phyloP scores from a whole-genome alignment of 2,113 vertebrate genomes.

The Cyprinodon tularosa region DNA sequence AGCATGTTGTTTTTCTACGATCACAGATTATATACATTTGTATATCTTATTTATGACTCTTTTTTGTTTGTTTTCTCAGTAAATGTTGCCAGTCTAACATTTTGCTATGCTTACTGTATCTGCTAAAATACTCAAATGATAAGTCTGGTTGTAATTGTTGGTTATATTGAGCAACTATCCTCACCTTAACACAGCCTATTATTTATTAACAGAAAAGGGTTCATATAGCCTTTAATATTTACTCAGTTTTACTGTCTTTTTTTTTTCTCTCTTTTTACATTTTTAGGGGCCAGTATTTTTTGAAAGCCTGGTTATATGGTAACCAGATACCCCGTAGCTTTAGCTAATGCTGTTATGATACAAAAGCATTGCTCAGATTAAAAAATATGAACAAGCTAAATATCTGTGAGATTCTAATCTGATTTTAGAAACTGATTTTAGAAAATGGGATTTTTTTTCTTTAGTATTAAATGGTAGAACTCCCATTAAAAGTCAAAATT shows the following conservation, averaged over 20 bases:
- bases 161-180: neutral
- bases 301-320: neutral
- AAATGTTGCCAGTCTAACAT: neutral
- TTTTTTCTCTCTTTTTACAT: neutral
- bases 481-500: too few species aligned
- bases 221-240: neutral
- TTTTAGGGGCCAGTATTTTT: neutral
- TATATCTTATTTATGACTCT: neutral
- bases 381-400: conserved; percentile 12
- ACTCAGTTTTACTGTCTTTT: neutral
- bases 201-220: neutral
- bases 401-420: neutral
- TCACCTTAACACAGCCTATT: neutral
- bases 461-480: too few species aligned
- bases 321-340: neutral
- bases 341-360: neutral
- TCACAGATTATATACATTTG: neutral
- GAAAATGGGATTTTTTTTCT: too few species aligned
- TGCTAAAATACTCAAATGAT: neutral
- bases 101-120: neutral
- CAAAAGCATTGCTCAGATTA: neutral
- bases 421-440: too few species aligned
- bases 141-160: neutral
- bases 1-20: neutral
- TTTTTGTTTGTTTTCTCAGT: neutral